Base-by-base conservation (phyloP, 37 sponge, comb jelly and placozoan species). In the Petrosia ficiformis region DNA sequence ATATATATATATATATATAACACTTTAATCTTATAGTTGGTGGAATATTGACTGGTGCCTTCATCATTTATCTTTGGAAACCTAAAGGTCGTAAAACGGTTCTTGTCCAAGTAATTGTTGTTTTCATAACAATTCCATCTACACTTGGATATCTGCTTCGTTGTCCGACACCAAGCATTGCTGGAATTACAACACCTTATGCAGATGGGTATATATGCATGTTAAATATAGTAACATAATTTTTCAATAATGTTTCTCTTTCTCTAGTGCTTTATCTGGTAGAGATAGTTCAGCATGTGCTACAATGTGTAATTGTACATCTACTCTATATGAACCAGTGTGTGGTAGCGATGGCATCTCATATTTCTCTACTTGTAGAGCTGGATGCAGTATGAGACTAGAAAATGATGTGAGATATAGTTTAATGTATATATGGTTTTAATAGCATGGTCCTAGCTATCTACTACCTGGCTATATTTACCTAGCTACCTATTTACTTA, bases 261-360 rank as follows among this genome's bases (percentile, higher is more conserved):
- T n/a, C n/a, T 48, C 54, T 48, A 16, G 10, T 19, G 54, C 54
- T 48, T 19, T 48, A 16, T 10, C 54, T 48, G 54, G 54, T 48
- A 10, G 14, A 19, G 54, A 16, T 10, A 48, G 16, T 16, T 48
- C 77, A 29, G 70, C 78, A 57, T 84, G 84, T 48, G 76, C 67
- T 38, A 24, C 24, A 41, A 44, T 70, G 39, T 86, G 87, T 38
- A 43, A 63, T 41, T 86, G 87, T 39, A 76, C 52, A 42, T 70
- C 75, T 6, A 33, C 70, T 5, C 38, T 70, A 30, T 86, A 42
- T 86, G 87, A 86, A 65, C 87, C 87, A 35, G 81, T 86, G 35
- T 86, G 87, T 80, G 87, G 81, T 48, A 48, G 16, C 54, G 16
- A 48, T 16, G 16, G 54, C 10, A 16, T 48, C 10, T 19, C 16